These are phyloP conservation scores for Chouioia cunea DNA, from an alignment of 2,888 invertebrate genomes.

Conservation along the genomic window DNA sequence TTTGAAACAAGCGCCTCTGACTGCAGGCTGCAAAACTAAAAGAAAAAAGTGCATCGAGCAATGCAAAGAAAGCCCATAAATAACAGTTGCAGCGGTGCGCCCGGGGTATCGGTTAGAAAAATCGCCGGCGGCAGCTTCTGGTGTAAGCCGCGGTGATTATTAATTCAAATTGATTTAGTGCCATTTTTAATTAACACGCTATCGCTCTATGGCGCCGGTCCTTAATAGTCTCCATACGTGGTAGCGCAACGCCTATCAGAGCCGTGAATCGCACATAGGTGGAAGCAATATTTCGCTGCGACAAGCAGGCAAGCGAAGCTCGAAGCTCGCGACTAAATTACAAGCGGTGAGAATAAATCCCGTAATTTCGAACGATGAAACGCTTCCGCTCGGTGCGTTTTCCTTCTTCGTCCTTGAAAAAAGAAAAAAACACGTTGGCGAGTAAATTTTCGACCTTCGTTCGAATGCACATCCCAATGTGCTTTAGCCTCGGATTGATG, in stretches of 20 bases:
- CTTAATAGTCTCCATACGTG: slow-evolving; percentile 25
- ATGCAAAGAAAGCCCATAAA: not conserved
- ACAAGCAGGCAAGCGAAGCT: slow-evolving; percentile 9
- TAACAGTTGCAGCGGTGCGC: too few relatives aligned
- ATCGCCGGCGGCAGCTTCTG: not conserved
- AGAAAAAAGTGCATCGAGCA: not conserved
- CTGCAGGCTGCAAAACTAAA: not conserved
- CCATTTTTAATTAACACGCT: slow-evolving; percentile 36
- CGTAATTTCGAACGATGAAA: slow-evolving; percentile 45
- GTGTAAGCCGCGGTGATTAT: slow-evolving; percentile 20
- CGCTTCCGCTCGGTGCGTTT: slow-evolving; percentile 38
- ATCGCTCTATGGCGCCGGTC: slow-evolving; percentile 2
- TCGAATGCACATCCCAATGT: too few relatives aligned
- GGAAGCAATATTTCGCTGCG: slow-evolving; percentile 30
- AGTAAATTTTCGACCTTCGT: slow-evolving; percentile 19
- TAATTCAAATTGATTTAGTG: slow-evolving; percentile 33
- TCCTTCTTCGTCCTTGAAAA: too few relatives aligned
- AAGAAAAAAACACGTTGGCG: not conserved
- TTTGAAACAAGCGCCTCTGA: too few relatives aligned
- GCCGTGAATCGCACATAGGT: not conserved
- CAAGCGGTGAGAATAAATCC: slow-evolving; percentile 40
- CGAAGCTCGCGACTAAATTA: slow-evolving; percentile 39
- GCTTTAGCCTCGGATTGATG: too few relatives aligned
- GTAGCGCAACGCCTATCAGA: not conserved
- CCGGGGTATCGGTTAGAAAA: not conserved